A percentile compares a stretch with the other conserved stretches of the same genome.
Evolutionary conservation across 1,140 invertebrate genomes (phyloP).

Genomic region (Globodera rostochiensis): DNA sequence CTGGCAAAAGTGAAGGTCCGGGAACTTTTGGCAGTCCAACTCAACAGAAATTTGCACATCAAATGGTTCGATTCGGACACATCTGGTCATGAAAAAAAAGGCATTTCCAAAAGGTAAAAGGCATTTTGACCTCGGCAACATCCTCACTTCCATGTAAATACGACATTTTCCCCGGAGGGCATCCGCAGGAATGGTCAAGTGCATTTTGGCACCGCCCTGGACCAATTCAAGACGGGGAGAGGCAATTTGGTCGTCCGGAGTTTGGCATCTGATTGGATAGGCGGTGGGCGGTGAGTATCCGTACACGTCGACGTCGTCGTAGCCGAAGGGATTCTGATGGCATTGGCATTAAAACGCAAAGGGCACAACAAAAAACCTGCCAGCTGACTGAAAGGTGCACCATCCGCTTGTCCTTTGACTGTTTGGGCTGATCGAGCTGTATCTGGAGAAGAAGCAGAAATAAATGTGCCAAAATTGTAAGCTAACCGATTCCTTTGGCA

Average conservation of each 20-base stretch:
- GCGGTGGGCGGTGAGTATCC: constrained; percentile 50
- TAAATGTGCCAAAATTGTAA: neutral
- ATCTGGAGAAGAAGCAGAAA: constrained; percentile 38
- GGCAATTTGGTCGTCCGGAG: constrained; percentile 43
- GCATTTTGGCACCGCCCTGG: constrained; percentile 50
- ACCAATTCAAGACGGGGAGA: constrained; percentile 50
- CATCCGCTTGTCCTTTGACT: constrained; percentile 43
- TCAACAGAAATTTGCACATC: constrained; percentile 52
- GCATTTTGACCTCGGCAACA: constrained; percentile 25
- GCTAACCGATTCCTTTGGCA: constrained; percentile 46
- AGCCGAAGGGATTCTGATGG: constrained; percentile 34
- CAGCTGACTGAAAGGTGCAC: constrained; percentile 51
- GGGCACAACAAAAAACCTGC: constrained; percentile 30
- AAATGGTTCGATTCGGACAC: constrained; percentile 51
- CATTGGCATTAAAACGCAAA: neutral
- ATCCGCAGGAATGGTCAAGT: constrained; percentile 46
- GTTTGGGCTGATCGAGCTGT: constrained; percentile 44
- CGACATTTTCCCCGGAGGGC: constrained; percentile 48
- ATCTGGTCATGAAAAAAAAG: constrained; percentile 30
- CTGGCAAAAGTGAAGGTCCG: constrained; percentile 42
- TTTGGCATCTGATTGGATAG: constrained; percentile 50
- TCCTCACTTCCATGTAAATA: constrained; percentile 50
- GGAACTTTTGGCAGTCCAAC: constrained; percentile 50
- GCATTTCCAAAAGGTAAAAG: constrained; percentile 5
- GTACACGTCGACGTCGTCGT: constrained; percentile 49